Evolutionary conservation across 2,113 vertebrate genomes (phyloP), one percentile per base, ranked within the genome.

Genomic region (Pedionomus torquatus): DNA sequence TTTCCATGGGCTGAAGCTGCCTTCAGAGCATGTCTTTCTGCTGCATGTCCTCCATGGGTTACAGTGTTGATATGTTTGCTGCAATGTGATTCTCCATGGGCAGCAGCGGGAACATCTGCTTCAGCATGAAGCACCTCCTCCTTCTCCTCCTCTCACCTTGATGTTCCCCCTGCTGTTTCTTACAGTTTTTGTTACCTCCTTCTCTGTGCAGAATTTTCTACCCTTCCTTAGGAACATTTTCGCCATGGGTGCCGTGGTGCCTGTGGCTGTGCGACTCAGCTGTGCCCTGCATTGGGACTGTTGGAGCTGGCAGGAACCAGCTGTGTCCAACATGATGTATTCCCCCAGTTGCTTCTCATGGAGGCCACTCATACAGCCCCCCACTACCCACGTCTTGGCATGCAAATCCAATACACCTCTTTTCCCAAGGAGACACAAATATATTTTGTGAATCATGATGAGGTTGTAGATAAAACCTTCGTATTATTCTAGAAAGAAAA

Each of bases 251-350:
- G 41, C 41, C 41, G 13, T 41, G 41, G 41, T 46, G 46, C 46
- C 46, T 46, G 46, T 20, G 7, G 19, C 19, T 46, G 46, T 46
- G 46, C 18, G 46, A 46, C 46, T 46, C n/a, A 52, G 37, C 28
- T 17, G 1, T 44, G 13, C 24, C 31, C 26, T 57, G 28, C 0
- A 0, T 6, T 11, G 21, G 10, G 7, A 18, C 43, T 6, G 1
- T 9, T 37, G 74, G 18, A 83, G 5, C 8, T 24, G 17, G 11
- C 25, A 19, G 58, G 18, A 70, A 2, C 9, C 3, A 1, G 1
- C 35, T 24, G 1, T 28, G 33, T 68, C 21, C 8, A 7, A 7
- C 5, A 15, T 1, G 3, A 30, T 23, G 11, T 25, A 65, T 23
- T n/a, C n/a, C 11, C 10, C 13, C 10, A 11, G 19, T 8, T 9